Evolutionary conservation across 35 echinoderm and acorn worm species (phyloP), one percentile per base, ranked within the genome.

Genomic region (Ptychodera flava): DNA sequence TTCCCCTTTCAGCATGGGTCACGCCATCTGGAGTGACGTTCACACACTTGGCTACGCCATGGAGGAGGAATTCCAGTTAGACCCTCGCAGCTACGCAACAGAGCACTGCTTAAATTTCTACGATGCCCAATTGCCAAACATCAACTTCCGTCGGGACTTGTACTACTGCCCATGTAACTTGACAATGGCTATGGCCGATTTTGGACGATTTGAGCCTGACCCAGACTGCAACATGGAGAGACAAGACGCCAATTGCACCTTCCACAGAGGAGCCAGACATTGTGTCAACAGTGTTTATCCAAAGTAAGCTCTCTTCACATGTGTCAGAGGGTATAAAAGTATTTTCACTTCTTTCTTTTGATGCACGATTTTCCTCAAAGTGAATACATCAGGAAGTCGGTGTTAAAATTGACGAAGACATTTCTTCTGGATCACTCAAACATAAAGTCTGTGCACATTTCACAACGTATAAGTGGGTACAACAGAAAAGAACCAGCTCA

Each of bases 161-260:
- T 80, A 89, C 22, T 81, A 82, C 22, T 93, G 91, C 78, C 93
- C 93, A 12, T 94, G 93, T 85, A 91, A 94, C 83, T 35, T 94
- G 15, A 86, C 81, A 29, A 89, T 91, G 53, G 93, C 93, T 1
- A 27, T 94, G 31, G 93, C 93, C 16, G 89, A 94, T 75, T 53
- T 86, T 78, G 93, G 83, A 15, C 90, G 89, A 33, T 94, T 94
- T 82, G 80, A 81, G 31, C 93, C 93, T 2, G 76, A 84, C 1
- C 36, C 77, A 15, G 31, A 31, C 22, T 94, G 93, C 64, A 87
- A 94, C 33, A 81, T 94, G 89, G 77, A 89, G 32, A 86, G 38
- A 16, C 87, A 87, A 15, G 84, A 77, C 15, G 29, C 29, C 0
- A 86, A 94, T 36, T 78, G 86, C 78, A 82, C 83, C 6, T 64